A percentile compares a stretch with the other conserved stretches of the same genome.
Evolutionary conservation across 2,888 invertebrate genomes (phyloP).

Genomic region (Tinea trinotella): DNA sequence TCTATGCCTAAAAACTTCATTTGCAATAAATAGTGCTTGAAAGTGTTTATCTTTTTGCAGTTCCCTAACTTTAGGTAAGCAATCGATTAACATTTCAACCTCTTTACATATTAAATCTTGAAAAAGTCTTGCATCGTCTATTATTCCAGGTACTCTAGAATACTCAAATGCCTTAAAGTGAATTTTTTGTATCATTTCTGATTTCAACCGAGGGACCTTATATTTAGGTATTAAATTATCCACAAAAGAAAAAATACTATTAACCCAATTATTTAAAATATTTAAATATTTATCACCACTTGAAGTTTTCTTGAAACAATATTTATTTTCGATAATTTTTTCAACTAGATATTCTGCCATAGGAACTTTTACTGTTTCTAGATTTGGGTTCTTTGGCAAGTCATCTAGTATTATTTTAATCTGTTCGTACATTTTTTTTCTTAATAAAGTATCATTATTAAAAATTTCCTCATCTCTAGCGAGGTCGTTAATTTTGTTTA

Average conservation of each 20-base stretch:
- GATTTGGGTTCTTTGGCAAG: conserved; percentile 38
- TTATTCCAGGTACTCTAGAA: background rate
- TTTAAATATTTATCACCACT: background rate
- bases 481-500: background rate
- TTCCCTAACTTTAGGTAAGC: background rate
- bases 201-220: background rate
- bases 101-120: conserved; percentile 11
- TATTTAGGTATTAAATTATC: background rate
- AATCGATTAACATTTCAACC: background rate
- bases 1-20: conserved; percentile 7
- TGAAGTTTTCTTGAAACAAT: background rate
- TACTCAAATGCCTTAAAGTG: conserved; percentile 1
- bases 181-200: background rate
- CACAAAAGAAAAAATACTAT: background rate
- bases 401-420: conserved; percentile 39
- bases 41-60: conserved; percentile 1
- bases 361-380: conserved; percentile 23
- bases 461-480: conserved; percentile 31
- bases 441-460: conserved; percentile 37
- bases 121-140: background rate
- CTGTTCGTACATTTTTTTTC: conserved; percentile 46
- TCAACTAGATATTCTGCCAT: background rate
- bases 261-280: background rate
- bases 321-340: background rate
- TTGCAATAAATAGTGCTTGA: background rate